phyloP scores from a whole-genome alignment of 2,113 vertebrate species.

The Genyomyrus donnyi region DNA sequence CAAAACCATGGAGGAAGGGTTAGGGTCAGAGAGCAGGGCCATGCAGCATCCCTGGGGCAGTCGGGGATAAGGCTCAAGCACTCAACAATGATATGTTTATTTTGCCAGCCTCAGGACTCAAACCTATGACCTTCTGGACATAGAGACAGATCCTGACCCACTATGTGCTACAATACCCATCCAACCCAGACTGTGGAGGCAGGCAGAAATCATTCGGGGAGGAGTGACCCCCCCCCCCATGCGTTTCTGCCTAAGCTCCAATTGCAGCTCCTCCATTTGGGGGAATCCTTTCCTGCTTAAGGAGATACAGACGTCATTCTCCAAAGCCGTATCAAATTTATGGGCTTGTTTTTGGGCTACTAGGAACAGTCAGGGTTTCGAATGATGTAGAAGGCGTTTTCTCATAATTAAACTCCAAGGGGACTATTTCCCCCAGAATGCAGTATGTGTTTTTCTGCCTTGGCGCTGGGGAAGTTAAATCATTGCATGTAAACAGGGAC shows the following conservation, averaged over 20 bases:
- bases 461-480: neutral
- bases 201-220: neutral
- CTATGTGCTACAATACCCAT: neutral
- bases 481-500: neutral
- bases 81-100: neutral
- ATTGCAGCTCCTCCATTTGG: neutral
- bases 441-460: neutral
- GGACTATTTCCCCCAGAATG: neutral
- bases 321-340: neutral
- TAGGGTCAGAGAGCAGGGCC: neutral
- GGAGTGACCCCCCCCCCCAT: neutral
- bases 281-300: neutral
- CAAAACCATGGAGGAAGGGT: neutral
- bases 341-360: neutral
- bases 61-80: neutral
- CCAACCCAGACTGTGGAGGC: neutral
- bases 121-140: neutral
- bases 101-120: neutral
- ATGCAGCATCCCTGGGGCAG: neutral
- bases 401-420: neutral
- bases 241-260: neutral
- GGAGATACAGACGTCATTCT: neutral
- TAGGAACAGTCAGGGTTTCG: neutral
- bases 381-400: neutral
- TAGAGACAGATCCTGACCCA: neutral